Conservation (phyloP, 2,113 vertebrate genomes). For the Trichechus manatus region DNA sequence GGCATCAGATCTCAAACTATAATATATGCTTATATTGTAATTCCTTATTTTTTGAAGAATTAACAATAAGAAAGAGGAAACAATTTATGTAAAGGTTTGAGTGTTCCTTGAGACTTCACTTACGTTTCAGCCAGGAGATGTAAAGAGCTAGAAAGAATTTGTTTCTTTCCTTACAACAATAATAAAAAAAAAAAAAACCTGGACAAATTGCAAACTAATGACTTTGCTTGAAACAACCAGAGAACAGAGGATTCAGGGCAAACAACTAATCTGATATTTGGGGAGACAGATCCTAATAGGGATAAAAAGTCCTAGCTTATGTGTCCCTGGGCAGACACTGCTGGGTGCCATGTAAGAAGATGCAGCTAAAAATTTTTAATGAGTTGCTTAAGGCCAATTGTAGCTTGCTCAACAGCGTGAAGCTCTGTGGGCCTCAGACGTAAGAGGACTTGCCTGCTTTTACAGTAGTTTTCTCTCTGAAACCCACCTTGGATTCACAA, state of each 20-base stretch:
- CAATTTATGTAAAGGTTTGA: not conserved
- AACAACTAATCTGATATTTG: not conserved
- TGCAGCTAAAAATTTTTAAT: not conserved
- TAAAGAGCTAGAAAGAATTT: not conserved
- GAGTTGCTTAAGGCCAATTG: not conserved
- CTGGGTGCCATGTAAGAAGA: not conserved
- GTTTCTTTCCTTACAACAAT: not conserved
- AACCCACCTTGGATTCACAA: not conserved
- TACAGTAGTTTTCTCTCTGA: not conserved
- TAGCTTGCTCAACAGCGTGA: not conserved
- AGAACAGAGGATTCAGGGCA: not conserved
- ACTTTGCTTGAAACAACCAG: not conserved
- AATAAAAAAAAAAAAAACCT: not conserved
- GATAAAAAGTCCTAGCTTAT: not conserved
- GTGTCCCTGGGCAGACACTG: not conserved
- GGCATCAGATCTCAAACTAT: not conserved
- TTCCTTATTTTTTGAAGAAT: not conserved
- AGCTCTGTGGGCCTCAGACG: too few relatives aligned
- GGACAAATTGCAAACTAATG: not conserved
- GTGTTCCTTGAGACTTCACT: not conserved
- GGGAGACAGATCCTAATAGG: not conserved
- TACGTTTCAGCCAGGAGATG: not conserved
- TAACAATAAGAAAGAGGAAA: not conserved
- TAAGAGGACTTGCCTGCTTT: not conserved
- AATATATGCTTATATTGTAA: not conserved